phyloP scores from a whole-genome alignment of 2,797 vertebrate genomes.

The Numenius phaeopus region DNA sequence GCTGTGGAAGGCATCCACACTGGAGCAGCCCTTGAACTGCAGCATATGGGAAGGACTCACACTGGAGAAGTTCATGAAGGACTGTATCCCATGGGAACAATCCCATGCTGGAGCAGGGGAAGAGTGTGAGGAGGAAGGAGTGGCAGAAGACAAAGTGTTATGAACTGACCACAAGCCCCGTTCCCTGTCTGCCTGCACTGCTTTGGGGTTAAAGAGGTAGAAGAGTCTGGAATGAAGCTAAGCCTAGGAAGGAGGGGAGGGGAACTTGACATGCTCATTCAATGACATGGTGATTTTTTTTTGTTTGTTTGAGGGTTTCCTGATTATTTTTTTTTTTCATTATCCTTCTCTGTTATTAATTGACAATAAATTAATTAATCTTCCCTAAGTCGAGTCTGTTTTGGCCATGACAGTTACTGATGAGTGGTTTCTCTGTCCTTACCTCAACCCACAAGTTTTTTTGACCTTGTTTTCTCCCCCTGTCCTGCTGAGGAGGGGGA shows the following conservation, averaged over 20 bases:
- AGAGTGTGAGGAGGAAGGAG: neutral
- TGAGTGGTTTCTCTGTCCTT: neutral
- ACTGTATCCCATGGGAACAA: neutral
- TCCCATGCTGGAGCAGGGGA: neutral
- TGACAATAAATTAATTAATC: neutral
- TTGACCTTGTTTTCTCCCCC: neutral
- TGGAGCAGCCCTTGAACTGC: neutral
- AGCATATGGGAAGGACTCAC: neutral
- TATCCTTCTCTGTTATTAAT: neutral
- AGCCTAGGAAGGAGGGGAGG: neutral
- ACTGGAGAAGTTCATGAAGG: neutral
- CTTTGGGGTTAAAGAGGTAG: neutral
- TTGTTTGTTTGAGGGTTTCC: neutral
- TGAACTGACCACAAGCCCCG: rapidly evolving
- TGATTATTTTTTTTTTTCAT: neutral
- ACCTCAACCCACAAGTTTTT: neutral
- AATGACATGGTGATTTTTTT: neutral
- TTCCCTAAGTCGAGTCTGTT: rapidly evolving
- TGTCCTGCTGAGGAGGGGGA: neutral
- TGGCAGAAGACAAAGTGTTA: neutral
- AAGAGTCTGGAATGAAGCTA: neutral
- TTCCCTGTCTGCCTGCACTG: neutral
- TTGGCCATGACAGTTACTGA: neutral
- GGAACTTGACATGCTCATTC: too few species aligned
- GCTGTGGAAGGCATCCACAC: neutral